phyloP scores from a whole-genome alignment of 2,888 invertebrate species.

The Pterobdella sp. region DNA sequence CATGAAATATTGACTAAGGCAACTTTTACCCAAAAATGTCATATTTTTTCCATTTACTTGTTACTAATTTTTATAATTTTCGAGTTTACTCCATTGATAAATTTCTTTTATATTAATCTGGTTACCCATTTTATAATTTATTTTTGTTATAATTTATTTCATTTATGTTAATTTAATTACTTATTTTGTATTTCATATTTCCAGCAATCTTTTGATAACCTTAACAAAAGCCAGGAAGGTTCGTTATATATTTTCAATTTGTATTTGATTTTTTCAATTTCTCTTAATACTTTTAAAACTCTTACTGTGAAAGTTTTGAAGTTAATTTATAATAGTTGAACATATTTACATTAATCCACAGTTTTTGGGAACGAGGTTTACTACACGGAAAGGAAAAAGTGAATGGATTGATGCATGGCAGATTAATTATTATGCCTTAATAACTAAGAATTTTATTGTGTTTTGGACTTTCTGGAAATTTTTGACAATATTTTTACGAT shows the following conservation, averaged over 20 bases:
- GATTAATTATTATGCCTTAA: no score
- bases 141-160: not conserved
- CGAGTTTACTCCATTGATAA: no score
- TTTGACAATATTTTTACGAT: no score
- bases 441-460: no score
- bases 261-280: not conserved
- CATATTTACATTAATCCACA: not conserved
- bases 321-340: not conserved
- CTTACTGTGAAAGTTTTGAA: not conserved
- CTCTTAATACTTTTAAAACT: not conserved
- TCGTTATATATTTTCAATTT: not conserved
- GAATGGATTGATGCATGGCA: no score
- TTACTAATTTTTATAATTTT: no score
- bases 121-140: not conserved
- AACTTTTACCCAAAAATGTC: no score
- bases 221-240: not conserved
- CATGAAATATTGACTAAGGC: no score
- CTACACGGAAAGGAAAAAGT: slow-evolving; percentile 15
- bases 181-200: not conserved
- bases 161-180: not conserved
- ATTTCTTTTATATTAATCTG: not conserved
- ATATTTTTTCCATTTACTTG: not conserved
- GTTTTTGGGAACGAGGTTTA: slow-evolving; percentile 17
- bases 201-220: not conserved
- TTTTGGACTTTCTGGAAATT: no score